phyloP scores from a whole-genome alignment of 2,797 vertebrate genomes.

The Triplophysa bombifrons region DNA sequence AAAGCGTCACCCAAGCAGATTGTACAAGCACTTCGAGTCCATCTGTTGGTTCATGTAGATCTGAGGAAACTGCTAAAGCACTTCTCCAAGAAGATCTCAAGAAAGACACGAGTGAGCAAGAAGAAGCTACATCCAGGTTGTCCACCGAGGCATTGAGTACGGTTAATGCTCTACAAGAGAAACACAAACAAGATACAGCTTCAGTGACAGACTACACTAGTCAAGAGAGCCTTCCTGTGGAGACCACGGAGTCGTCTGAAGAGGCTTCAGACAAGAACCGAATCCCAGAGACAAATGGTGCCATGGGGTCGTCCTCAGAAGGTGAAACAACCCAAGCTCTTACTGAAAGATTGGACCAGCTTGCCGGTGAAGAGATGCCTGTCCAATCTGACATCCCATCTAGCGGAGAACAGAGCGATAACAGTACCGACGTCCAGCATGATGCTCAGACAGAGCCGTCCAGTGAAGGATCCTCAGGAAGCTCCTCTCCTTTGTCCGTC shows the following conservation, averaged over 20 bases:
- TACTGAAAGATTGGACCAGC: slow-evolving; percentile 67
- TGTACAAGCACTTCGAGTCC: slow-evolving; percentile 58
- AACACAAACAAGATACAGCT: slow-evolving; percentile 35
- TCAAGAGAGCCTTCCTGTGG: slow-evolving; percentile 64
- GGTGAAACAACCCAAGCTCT: slow-evolving; percentile 46
- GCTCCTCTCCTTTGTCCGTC: slow-evolving; percentile 71
- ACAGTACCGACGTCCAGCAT: slow-evolving; percentile 54
- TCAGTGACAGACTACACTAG: slow-evolving; percentile 46
- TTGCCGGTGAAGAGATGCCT: slow-evolving; percentile 78
- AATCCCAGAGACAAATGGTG: slow-evolving; percentile 7
- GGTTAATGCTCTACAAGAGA: slow-evolving; percentile 60
- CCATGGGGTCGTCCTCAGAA: slow-evolving; percentile 32
- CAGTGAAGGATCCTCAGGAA: slow-evolving; percentile 77
- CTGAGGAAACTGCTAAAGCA: slow-evolving; percentile 62
- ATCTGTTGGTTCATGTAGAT: slow-evolving; percentile 60
- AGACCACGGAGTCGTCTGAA: slow-evolving; percentile 40
- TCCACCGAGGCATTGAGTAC: slow-evolving; percentile 50
- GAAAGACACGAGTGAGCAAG: slow-evolving; percentile 51
- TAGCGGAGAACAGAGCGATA: slow-evolving; percentile 62
- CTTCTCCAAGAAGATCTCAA: slow-evolving; percentile 58
- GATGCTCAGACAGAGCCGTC: slow-evolving; percentile 76
- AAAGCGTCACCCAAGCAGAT: slow-evolving; percentile 54
- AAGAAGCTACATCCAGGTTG: slow-evolving; percentile 60
- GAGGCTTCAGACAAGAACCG: slow-evolving; percentile 56
- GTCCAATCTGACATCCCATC: slow-evolving; percentile 67